Evolutionary conservation across 2,797 vertebrate species (phyloP).

Genomic region (Thalassophryne amazonica): DNA sequence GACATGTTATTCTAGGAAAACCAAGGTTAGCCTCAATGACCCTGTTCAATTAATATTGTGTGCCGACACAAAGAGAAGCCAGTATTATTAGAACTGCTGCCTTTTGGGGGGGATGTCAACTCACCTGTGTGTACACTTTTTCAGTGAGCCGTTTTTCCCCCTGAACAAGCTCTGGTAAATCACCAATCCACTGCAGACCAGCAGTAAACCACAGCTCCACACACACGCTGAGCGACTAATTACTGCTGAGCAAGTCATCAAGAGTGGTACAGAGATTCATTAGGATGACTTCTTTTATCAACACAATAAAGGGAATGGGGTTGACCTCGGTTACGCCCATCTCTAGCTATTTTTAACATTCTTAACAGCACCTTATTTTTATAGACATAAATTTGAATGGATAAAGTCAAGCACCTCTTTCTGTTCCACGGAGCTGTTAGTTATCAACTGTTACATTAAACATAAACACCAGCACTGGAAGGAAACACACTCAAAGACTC

Average conservation of each 20-base stretch:
- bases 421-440: no score
- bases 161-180: slow-evolving; percentile 44
- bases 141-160: slow-evolving; percentile 18
- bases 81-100: slow-evolving; percentile 62
- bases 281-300: no score
- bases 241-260: slow-evolving; percentile 46
- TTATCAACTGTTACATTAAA: no score
- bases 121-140: slow-evolving; percentile 42
- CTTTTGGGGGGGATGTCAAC: slow-evolving; percentile 44
- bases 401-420: no score
- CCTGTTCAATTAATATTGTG: slow-evolving; percentile 77
- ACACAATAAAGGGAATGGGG: no score
- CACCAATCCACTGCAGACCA: slow-evolving; percentile 10
- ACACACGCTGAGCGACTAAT: slow-evolving; percentile 38
- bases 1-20: slow-evolving; percentile 65
- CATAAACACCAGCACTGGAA: no score
- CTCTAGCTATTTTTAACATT: no score
- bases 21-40: slow-evolving; percentile 65
- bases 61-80: slow-evolving; percentile 57
- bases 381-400: no score
- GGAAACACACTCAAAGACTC: no score
- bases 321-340: no score
- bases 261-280: slow-evolving; percentile 26
- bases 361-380: no score
- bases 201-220: slow-evolving; percentile 33